Base-by-base conservation (phyloP, 2,113 vertebrate species). In the Tetrao urogallus region DNA sequence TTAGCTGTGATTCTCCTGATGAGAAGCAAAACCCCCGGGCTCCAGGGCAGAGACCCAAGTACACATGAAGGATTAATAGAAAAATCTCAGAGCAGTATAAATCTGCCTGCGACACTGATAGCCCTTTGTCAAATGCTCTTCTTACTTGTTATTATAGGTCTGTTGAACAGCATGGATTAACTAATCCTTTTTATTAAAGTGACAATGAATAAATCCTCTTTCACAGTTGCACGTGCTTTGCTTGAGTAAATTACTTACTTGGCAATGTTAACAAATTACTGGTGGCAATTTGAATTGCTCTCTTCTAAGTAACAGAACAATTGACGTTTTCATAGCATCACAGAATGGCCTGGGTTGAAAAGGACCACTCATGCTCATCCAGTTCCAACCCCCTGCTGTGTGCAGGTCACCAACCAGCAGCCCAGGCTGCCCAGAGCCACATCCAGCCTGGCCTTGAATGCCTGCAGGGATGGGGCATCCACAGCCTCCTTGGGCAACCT, bases 131-230 rank as follows among this genome's bases (percentile, higher is more conserved):
- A 70, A 34, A 67, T 32, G 18, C 48, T 57, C 69, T 57, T 34
- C 70, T 73, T 73, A 7, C 3, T 5, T 54, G 83, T 40, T 84
- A 84, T 87, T 82, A 66, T 7, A 76, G 63, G 52, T 70, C 70
- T 92, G 70, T 60, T 82, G 92, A 74, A 91, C 83, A 74, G 43
- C 7, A 16, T 63, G 64, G 65, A 86, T 34, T 90, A 91, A 63
- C 56, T 61, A 72, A 66, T 66, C 66, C 57, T 79, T 94, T 82
- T 70, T 45, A 52, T 56, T 78, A 70, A 42, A 86, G 50, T 36
- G 71, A 72, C 76, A 72, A 61, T 6, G 71, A 70, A 63, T 25
- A 89, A 95, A 92, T 91, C 84, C 81, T 85, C 74, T 77, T 76
- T 92, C 56, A 63, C 8, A 48, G 72, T 30, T 3, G 2, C 32